phyloP scores from a whole-genome alignment of 2,797 vertebrate species.

The Rousettus madagascariensis region DNA sequence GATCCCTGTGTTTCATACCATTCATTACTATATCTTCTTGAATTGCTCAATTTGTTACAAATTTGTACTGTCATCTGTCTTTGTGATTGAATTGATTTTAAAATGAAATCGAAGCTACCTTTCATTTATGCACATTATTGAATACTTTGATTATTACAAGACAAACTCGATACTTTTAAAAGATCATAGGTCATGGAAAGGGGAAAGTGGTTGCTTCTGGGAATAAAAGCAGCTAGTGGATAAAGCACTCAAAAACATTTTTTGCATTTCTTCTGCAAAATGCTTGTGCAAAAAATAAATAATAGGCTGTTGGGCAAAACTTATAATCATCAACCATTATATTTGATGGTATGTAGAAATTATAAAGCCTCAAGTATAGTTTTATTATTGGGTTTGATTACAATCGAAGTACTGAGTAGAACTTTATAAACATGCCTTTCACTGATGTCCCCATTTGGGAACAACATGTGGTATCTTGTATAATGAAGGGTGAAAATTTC shows the following conservation, averaged over 20 bases:
- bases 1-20: constrained; percentile 81
- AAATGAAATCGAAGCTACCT: constrained; percentile 57
- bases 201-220: constrained; percentile 17
- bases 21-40: constrained; percentile 85
- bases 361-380: constrained; percentile 37
- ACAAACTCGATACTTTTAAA: constrained; percentile 67
- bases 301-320: background rate
- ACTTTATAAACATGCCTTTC: background rate
- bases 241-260: background rate
- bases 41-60: constrained; percentile 90
- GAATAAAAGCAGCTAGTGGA: background rate
- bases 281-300: constrained; percentile 47
- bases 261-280: constrained; percentile 58
- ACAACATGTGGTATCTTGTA: background rate
- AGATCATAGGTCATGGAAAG: background rate
- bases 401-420: background rate
- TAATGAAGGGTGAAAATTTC: background rate
- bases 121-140: constrained; percentile 64
- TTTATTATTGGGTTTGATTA: constrained; percentile 56
- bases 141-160: constrained; percentile 61
- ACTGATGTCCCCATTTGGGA: background rate
- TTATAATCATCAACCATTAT: constrained; percentile 61
- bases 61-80: constrained; percentile 88
- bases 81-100: constrained; percentile 82
- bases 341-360: constrained; percentile 59